Evolutionary conservation across 2,113 vertebrate genomes (phyloP), one percentile per base, ranked within the genome.

Genomic region (Leptodactylus fuscus): DNA sequence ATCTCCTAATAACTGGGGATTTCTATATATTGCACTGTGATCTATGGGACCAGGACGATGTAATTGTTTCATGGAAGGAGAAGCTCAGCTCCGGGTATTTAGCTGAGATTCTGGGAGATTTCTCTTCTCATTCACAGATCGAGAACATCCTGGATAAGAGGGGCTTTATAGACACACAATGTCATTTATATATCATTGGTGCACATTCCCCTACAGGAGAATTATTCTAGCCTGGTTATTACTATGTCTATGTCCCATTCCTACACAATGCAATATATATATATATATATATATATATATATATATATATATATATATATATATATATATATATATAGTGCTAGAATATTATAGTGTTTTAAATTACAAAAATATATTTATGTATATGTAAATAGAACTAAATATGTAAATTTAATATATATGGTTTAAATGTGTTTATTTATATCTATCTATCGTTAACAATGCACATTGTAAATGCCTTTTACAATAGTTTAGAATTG

Each of bases 1-100:
- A 93, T 91, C 92, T 90, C 92, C 91, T 93, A 94, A 94, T 93
- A 95, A 92, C 90, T 81, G 58, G 89, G 92, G 92, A 92, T 94
- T 90, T 92, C 90, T 93, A 93, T 87, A 58, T 91, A 85, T 44
- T 89, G 65, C 87, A 87, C 53, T 44, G 58, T 83, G 36, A 86
- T 36, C 38, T 32, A 49, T 69, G 48, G 85, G 84, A 85, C 83
- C 88, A 62, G 48, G 87, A 49, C 32, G 85, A 53, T 73, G 78
- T 84, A 67, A 89, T 90, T 89, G 65, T 90, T 89, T 88, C 36
- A 78, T 85, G 69, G 88, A 41, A 67, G 34, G 74, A 6, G 1
- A 87, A 55, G 0, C 36, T 81, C 22, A 32, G 0, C 51, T 86
- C 85, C 55, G 32, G 48, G 6, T 79, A 75, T 29, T 11, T 74